Percentiles rank a stretch among this genome's conserved stretches.
These are phyloP conservation scores for Diphyllodes magnificus DNA, from an alignment of 2,113 vertebrate species.

Conservation along the genomic window DNA sequence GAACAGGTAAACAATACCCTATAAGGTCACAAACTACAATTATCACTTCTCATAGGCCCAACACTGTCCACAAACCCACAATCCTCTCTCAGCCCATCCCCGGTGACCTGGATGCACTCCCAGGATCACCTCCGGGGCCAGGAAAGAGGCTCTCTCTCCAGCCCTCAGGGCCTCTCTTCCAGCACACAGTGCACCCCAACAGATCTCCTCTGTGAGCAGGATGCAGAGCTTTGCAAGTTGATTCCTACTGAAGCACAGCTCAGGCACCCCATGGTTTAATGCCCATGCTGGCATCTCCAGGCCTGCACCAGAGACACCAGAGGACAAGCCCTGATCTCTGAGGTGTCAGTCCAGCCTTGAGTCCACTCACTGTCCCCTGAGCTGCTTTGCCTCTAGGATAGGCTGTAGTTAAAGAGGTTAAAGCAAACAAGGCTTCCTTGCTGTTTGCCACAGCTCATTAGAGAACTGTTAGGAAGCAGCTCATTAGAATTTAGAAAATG, in stretches of 20 bases:
- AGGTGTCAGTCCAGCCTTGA: not conserved
- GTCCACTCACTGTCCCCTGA: not conserved
- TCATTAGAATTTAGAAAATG: slow-evolving; percentile 33
- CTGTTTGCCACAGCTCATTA: slow-evolving; percentile 38
- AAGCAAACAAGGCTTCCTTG: not conserved
- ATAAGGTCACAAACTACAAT: too few species aligned
- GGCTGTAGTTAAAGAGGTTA: slow-evolving; percentile 2
- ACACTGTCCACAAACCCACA: too few species aligned
- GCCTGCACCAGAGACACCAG: not conserved
- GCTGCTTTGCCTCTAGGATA: not conserved
- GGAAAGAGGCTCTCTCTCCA: too few species aligned
- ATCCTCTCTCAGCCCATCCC: too few species aligned
- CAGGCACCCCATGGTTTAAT: not conserved
- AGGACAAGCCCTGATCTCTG: not conserved
- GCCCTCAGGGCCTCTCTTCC: too few species aligned
- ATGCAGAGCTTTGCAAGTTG: not conserved
- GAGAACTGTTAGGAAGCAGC: slow-evolving; percentile 8
- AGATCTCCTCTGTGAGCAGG: not conserved
- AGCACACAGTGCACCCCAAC: too few species aligned
- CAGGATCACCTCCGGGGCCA: too few species aligned
- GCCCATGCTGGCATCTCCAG: not conserved
- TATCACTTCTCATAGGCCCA: too few species aligned
- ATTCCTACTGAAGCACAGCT: not conserved
- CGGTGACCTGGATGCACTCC: too few species aligned
- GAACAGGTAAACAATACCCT: too few species aligned